Evolutionary conservation across 2,797 vertebrate genomes (phyloP).

Genomic region (Myoxocephalus aenaeus): DNA sequence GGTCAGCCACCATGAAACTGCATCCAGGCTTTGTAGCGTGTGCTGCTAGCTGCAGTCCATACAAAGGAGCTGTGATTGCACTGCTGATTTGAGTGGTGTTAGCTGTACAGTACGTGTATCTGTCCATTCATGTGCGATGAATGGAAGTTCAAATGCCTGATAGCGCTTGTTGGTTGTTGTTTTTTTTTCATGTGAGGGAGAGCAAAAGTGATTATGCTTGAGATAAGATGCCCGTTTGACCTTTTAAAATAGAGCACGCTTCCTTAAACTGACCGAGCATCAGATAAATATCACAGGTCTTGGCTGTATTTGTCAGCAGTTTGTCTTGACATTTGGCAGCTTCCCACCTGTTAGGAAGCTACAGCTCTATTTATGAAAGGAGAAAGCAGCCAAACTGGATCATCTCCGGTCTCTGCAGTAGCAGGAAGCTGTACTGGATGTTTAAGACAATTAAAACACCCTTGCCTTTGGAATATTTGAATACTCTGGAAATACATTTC

Average conservation of each 20-base stretch:
- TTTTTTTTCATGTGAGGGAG: constrained; percentile 11
- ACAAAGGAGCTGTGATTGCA: constrained; percentile 64
- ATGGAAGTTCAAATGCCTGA: constrained; percentile 36
- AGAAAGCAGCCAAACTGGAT: constrained; percentile 11
- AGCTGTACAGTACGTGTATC: constrained; percentile 18
- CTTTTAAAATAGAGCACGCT: constrained; percentile 55
- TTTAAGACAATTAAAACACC: constrained; percentile 19
- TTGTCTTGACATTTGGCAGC: constrained; percentile 68
- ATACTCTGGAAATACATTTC: constrained; percentile 10
- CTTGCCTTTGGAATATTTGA: constrained; percentile 32
- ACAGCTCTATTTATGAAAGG: constrained; percentile 40
- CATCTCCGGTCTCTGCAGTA: constrained; percentile 5
- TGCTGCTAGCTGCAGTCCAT: constrained; percentile 23
- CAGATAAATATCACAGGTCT: constrained; percentile 74
- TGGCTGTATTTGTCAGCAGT: constrained; percentile 61
- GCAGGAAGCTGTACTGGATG: neutral
- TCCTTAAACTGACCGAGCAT: constrained; percentile 57
- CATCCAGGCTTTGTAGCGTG: constrained; percentile 19
- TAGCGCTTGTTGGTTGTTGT: constrained; percentile 3
- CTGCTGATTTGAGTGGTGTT: constrained; percentile 47
- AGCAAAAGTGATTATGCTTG: constrained; percentile 59
- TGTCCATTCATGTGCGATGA: constrained; percentile 41
- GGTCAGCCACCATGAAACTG: constrained; percentile 16
- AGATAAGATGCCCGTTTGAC: constrained; percentile 63
- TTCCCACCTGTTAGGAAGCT: constrained; percentile 50